These are phyloP conservation scores for Acromyrmex charruanus DNA, from an alignment of 1,140 invertebrate species.

Conservation along the genomic window DNA sequence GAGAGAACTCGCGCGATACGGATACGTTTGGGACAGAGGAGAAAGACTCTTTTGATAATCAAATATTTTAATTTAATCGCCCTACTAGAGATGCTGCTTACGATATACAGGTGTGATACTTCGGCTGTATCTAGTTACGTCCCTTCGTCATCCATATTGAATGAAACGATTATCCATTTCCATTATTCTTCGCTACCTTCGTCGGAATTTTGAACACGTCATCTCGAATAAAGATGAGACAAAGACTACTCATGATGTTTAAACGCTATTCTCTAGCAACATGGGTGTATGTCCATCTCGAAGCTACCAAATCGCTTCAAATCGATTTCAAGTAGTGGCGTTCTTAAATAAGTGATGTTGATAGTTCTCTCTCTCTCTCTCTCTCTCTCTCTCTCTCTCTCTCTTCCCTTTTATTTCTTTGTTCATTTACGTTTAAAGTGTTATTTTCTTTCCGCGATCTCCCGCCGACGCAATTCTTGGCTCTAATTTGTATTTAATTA, in stretches of 20 bases:
- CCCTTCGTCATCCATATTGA: slow-evolving; percentile 2
- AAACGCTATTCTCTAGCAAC: background rate
- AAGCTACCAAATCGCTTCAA: background rate
- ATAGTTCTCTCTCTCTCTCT: background rate
- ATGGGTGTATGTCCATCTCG: background rate
- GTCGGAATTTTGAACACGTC: background rate
- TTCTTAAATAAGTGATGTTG: slow-evolving; percentile 13
- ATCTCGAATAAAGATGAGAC: background rate
- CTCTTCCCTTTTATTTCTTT: background rate
- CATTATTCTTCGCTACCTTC: background rate
- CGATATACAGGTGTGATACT: slow-evolving; percentile 47
- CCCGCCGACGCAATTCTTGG: slow-evolving; percentile 67
- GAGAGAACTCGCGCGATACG: slow-evolving; percentile 76
- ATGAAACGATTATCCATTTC: background rate
- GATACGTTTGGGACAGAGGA: slow-evolving; percentile 46
- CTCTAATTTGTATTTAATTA: slow-evolving; percentile 79
- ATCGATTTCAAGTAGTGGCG: background rate
- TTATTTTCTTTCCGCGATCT: slow-evolving; percentile 35
- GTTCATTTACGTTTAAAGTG: slow-evolving; percentile 11
- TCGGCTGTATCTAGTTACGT: background rate
- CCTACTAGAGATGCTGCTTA: slow-evolving; percentile 77
- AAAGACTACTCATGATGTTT: background rate
- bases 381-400: background rate
- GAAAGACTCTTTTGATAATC: slow-evolving; percentile 78
- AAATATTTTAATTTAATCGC: slow-evolving; percentile 87